Evolutionary conservation across 2,113 vertebrate genomes (phyloP).

Genomic region (Heterotilapia buettikoferi): DNA sequence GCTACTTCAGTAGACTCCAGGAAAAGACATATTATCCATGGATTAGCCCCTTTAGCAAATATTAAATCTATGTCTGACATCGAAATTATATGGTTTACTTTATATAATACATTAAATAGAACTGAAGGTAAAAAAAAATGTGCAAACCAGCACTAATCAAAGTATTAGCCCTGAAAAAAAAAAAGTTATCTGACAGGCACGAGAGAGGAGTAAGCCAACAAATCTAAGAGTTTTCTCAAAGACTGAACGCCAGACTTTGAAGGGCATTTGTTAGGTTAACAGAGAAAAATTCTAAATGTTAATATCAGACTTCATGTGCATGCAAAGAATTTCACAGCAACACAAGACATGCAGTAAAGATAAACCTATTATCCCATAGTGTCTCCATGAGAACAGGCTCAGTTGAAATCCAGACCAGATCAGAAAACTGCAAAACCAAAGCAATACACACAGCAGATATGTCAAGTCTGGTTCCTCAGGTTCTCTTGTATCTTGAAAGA

Average conservation of each 20-base stretch:
- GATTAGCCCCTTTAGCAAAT: background rate
- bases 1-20: background rate
- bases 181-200: background rate
- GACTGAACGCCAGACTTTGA: background rate
- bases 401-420: background rate
- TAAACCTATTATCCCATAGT: background rate
- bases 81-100: accelerated
- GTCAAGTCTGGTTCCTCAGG: background rate
- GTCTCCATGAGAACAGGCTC: background rate
- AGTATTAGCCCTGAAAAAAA: background rate
- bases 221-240: background rate
- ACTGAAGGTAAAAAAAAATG: accelerated
- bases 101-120: background rate
- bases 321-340: background rate
- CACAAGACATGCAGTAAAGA: background rate
- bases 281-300: accelerated
- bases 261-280: background rate
- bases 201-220: background rate
- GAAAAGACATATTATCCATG: background rate
- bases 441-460: background rate
- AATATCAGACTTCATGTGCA: background rate
- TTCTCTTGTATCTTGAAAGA: background rate
- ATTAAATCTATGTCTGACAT: background rate
- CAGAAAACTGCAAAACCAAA: background rate
- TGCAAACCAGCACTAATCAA: background rate